Conservation (phyloP, 2,888 invertebrate species). For the Rhagium mordax region DNA sequence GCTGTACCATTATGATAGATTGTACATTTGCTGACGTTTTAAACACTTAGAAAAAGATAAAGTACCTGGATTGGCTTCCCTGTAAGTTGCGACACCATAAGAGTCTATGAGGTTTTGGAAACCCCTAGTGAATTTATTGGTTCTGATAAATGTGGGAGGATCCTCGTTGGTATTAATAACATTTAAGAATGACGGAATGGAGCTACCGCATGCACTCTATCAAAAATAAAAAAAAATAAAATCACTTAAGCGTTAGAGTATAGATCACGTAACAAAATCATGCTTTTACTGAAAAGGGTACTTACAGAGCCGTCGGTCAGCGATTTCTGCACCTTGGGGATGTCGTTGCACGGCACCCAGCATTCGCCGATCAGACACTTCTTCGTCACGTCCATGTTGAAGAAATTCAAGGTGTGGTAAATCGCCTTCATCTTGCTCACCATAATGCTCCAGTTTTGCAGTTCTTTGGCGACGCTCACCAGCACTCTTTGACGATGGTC, state of each 20-base stretch:
- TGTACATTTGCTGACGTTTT: neutral
- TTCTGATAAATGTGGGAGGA: conserved; percentile 82
- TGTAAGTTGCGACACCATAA: conserved; percentile 83
- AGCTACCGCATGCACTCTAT: conserved; percentile 75
- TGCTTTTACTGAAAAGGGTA: conserved; percentile 20
- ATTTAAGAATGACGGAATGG: conserved; percentile 82
- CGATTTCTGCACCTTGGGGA: conserved; percentile 83
- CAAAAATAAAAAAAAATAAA: conserved; percentile 41
- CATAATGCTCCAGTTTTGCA: conserved; percentile 90
- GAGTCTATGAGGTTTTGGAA: conserved; percentile 85
- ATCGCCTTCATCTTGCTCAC: conserved; percentile 86
- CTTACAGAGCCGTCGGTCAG: conserved; percentile 85
- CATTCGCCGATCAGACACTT: conserved; percentile 82
- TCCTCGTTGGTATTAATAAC: conserved; percentile 76
- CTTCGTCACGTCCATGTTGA: conserved; percentile 82
- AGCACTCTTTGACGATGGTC: conserved; percentile 90
- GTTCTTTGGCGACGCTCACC: conserved; percentile 87
- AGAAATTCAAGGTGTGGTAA: conserved; percentile 83
- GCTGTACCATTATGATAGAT: no score
- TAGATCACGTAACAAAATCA: conserved; percentile 29
- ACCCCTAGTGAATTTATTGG: conserved; percentile 82
- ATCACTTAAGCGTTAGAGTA: conserved; percentile 24
- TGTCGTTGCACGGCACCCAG: conserved; percentile 82
- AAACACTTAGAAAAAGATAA: conserved; percentile 1
- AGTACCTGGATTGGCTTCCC: conserved; percentile 80